Conservation (phyloP, 2,888 invertebrate species). For the Pollenia labialis region DNA sequence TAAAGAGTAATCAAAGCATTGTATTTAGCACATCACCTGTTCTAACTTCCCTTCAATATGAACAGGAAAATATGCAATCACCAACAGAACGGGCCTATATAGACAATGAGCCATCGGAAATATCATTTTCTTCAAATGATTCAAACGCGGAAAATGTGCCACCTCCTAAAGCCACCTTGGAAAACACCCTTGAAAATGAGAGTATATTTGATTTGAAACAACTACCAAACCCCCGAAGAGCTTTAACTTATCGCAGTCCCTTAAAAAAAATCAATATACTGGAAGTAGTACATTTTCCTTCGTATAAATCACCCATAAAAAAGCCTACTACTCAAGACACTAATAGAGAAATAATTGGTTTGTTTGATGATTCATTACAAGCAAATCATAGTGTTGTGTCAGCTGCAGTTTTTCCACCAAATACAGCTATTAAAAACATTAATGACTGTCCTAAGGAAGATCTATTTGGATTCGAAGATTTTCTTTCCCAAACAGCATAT, state of each 20-base stretch:
- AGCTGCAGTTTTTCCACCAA: not conserved
- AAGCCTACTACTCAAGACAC: slow-evolving; percentile 45
- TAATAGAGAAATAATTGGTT: slow-evolving; percentile 5
- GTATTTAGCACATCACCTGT: not conserved
- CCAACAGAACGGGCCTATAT: not conserved
- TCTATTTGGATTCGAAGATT: slow-evolving; percentile 81
- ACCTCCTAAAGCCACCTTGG: slow-evolving; percentile 70
- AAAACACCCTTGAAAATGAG: slow-evolving; percentile 67
- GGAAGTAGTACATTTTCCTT: slow-evolving; percentile 79
- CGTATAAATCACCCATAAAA: slow-evolving; percentile 75
- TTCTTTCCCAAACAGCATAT: slow-evolving; percentile 70
- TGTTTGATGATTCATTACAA: slow-evolving; percentile 45
- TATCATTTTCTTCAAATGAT: slow-evolving; percentile 77
- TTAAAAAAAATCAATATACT: slow-evolving; percentile 81
- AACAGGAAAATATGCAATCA: not conserved
- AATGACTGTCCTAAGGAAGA: slow-evolving; percentile 46
- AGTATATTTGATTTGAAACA: slow-evolving; percentile 74
- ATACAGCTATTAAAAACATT: not conserved
- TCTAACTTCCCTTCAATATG: not conserved
- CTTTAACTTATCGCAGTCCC: slow-evolving; percentile 78
- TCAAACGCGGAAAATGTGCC: slow-evolving; percentile 81
- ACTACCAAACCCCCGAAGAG: slow-evolving; percentile 78
- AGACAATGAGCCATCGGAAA: slow-evolving; percentile 5
- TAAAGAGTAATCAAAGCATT: not conserved
- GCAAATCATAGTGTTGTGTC: not conserved